These are phyloP conservation scores for Actinostola sp. DNA, from an alignment of 92 coral and sea anemone species.

Conservation along the genomic window DNA sequence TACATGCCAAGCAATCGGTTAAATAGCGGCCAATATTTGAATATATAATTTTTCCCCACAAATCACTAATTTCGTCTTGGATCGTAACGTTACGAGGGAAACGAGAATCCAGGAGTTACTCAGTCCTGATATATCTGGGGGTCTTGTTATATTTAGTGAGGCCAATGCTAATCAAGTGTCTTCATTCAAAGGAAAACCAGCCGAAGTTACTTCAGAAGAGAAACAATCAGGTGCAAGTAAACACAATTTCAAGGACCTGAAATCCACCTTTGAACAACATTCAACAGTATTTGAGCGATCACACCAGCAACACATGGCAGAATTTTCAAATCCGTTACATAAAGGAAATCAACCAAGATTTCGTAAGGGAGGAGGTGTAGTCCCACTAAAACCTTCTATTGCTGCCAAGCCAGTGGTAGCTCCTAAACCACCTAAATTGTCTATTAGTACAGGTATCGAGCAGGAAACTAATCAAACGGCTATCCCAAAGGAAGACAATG, in stretches of 20 bases:
- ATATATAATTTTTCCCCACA: too few species aligned
- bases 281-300: conserved; percentile 1
- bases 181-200: conserved; percentile 15
- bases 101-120: conserved; percentile 50
- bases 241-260: conserved; percentile 40
- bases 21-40: too few species aligned
- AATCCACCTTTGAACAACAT: conserved; percentile 48
- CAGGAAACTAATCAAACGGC: not conserved
- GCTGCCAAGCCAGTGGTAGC: conserved; percentile 18
- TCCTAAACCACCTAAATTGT: conserved; percentile 6
- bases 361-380: not conserved
- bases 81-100: too few species aligned
- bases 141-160: conserved; percentile 58
- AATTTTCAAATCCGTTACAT: conserved; percentile 82
- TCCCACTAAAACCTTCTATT: conserved; percentile 10
- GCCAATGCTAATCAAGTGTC: conserved; percentile 21
- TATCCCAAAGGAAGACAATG: not conserved
- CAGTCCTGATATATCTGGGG: conserved; percentile 69
- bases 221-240: too few species aligned
- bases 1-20: too few species aligned
- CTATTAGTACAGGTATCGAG: not conserved
- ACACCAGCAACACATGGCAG: conserved; percentile 15
- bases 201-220: too few species aligned
- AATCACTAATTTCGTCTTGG: too few species aligned
- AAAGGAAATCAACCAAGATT: conserved; percentile 36